A percentile compares a stretch with the other conserved stretches of the same genome.
Conservation (phyloP, 2,113 vertebrate genomes). For the Poeciliopsis occidentalis region DNA sequence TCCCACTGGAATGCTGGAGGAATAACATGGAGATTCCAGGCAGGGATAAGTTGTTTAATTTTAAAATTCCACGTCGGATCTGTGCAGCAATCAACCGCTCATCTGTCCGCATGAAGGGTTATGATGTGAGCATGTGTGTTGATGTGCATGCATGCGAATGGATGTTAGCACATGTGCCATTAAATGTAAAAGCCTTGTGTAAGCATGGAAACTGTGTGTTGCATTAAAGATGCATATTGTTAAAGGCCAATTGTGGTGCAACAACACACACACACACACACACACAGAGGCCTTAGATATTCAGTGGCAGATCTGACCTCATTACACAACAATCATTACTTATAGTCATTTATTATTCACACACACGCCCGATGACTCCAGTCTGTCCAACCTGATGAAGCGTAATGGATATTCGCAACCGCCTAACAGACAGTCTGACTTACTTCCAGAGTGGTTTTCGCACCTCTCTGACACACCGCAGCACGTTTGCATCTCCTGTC, state of each 20-base stretch:
- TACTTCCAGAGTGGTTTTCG: constrained; percentile 57
- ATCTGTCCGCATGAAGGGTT: constrained; percentile 38
- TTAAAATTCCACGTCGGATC: constrained; percentile 67
- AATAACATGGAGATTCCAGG: constrained; percentile 66
- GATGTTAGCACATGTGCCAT: constrained; percentile 19
- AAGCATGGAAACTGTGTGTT: constrained; percentile 47
- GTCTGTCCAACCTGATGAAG: constrained; percentile 62
- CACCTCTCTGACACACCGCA: constrained; percentile 34
- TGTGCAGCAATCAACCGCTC: constrained; percentile 67
- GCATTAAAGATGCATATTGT: constrained; percentile 61
- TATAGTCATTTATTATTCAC: constrained; percentile 56
- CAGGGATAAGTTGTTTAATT: constrained; percentile 63
- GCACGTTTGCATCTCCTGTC: not conserved
- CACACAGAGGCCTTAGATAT: constrained; percentile 40
- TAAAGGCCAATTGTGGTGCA: constrained; percentile 38
- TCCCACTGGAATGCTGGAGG: constrained; percentile 54
- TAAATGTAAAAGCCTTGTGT: constrained; percentile 61
- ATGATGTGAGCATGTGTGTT: constrained; percentile 21
- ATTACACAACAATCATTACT: constrained; percentile 57
- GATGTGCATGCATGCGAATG: not conserved
- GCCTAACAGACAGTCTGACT: constrained; percentile 70
- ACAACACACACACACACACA: constrained; percentile 39
- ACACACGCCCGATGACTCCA: constrained; percentile 55
- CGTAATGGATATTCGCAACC: constrained; percentile 67
- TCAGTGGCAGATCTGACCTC: constrained; percentile 55